A percentile compares a stretch with the other conserved stretches of the same genome.
Conservation (phyloP, 2,888 invertebrate species). For the Mimas tiliae region DNA sequence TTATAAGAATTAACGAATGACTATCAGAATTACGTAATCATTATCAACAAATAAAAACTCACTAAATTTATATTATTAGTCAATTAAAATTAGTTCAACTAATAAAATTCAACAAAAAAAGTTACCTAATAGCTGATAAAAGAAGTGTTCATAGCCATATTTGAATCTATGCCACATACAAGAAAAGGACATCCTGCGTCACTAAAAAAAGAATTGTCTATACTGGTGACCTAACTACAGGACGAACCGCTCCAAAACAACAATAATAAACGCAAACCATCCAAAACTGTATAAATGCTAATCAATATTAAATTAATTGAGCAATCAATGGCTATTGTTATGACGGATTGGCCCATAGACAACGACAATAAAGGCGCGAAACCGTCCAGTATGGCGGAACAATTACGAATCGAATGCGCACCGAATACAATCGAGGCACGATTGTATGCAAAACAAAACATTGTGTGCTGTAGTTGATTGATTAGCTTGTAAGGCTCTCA, state of each 20-base stretch:
- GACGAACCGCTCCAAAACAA: slow-evolving; percentile 20
- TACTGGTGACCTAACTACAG: slow-evolving; percentile 22
- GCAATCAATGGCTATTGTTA: slow-evolving; percentile 55
- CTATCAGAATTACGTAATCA: not conserved
- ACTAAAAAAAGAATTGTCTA: slow-evolving; percentile 14
- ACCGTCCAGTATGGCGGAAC: slow-evolving; percentile 66
- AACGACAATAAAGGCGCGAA: slow-evolving; percentile 60
- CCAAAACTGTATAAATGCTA: slow-evolving; percentile 47
- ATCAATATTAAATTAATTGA: slow-evolving; percentile 62
- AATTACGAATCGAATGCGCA: slow-evolving; percentile 63
- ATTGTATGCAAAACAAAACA: slow-evolving; percentile 65
- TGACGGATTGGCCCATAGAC: slow-evolving; percentile 57
- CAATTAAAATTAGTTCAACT: not conserved
- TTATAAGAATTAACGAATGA: too few relatives aligned
- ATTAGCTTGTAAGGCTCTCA: slow-evolving; percentile 42
- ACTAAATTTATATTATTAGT: not conserved
- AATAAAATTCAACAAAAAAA: not conserved
- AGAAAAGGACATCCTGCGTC: slow-evolving; percentile 16
- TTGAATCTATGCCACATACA: slow-evolving; percentile 34
- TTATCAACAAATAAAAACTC: not conserved
- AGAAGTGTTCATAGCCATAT: slow-evolving; percentile 7
- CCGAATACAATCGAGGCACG: slow-evolving; percentile 49
- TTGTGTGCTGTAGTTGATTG: slow-evolving; percentile 51
- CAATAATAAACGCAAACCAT: slow-evolving; percentile 21
- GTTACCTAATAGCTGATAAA: not conserved